A percentile compares a stretch with the other conserved stretches of the same genome.
These are phyloP conservation scores for Apostichopus californicus DNA, from an alignment of 35 echinoderm and acorn worm genomes.

Conservation along the genomic window DNA sequence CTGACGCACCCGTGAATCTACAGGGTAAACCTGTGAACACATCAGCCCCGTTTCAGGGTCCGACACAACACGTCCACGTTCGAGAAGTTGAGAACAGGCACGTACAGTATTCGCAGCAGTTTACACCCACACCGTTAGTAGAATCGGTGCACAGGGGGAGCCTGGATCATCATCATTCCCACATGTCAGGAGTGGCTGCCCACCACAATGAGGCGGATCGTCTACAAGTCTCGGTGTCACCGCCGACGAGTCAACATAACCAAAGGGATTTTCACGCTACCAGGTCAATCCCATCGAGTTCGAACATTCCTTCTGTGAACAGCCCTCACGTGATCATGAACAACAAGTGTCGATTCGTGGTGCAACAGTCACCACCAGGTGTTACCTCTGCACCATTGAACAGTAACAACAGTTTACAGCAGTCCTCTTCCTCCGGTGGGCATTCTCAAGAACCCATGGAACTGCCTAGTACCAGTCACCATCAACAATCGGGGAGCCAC, in stretches of 20 bases:
- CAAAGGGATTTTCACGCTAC: slow-evolving; percentile 8
- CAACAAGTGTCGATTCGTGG: not conserved
- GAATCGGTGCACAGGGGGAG: not conserved
- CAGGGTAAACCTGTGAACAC: slow-evolving; percentile 25
- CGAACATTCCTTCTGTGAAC: not conserved
- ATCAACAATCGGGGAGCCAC: not conserved
- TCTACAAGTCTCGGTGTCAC: not conserved
- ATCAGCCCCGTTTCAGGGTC: not conserved
- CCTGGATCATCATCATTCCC: not conserved
- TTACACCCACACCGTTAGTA: not conserved
- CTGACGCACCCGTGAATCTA: slow-evolving; percentile 22
- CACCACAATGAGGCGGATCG: not conserved
- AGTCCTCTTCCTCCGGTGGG: not conserved
- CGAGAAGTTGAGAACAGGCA: not conserved
- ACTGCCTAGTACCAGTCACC: not conserved
- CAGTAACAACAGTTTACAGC: not conserved
- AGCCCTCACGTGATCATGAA: slow-evolving; percentile 3
- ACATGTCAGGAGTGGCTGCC: not conserved
- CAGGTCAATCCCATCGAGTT: not conserved
- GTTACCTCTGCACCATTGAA: not conserved
- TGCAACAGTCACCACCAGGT: slow-evolving; percentile 6
- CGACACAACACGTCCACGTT: not conserved
- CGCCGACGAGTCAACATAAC: not conserved
- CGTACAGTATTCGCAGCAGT: not conserved
- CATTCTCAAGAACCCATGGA: not conserved